These are phyloP conservation scores for Cygnus atratus DNA, from an alignment of 2,113 vertebrate species.

Conservation along the genomic window DNA sequence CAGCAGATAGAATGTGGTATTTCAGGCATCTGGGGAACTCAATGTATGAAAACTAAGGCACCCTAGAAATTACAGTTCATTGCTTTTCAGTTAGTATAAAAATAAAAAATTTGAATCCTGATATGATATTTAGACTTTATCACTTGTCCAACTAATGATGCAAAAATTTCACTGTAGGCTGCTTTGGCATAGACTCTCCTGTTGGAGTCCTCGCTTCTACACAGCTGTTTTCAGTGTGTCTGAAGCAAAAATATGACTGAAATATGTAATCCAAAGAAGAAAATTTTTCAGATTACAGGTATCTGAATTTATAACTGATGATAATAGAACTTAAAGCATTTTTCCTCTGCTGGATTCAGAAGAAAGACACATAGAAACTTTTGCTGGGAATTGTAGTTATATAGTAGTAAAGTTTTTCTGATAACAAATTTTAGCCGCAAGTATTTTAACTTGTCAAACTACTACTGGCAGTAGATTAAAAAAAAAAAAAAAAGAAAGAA, in stretches of 20 bases:
- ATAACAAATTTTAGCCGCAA: not conserved
- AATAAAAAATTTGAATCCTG: not conserved
- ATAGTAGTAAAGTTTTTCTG: not conserved
- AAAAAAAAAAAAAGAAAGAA: not conserved
- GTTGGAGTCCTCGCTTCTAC: not conserved
- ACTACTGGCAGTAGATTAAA: not conserved
- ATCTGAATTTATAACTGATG: not conserved
- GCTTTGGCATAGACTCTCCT: not conserved
- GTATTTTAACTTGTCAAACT: not conserved
- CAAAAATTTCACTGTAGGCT: not conserved
- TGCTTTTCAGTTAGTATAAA: not conserved
- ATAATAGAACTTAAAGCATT: not conserved
- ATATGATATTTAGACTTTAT: not conserved
- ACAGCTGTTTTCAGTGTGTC: not conserved
- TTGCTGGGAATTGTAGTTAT: not conserved
- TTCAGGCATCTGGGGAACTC: not conserved
- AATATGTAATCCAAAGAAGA: not conserved
- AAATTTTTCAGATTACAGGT: not conserved
- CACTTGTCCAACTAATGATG: not conserved
- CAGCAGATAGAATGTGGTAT: fast-evolving
- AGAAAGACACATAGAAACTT: not conserved
- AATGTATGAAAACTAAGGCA: not conserved
- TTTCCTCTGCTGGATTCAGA: not conserved
- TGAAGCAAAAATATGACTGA: not conserved
- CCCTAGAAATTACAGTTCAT: not conserved